These are phyloP conservation scores for Polymixis lichenea DNA, from an alignment of 2,888 invertebrate species.

Conservation along the genomic window DNA sequence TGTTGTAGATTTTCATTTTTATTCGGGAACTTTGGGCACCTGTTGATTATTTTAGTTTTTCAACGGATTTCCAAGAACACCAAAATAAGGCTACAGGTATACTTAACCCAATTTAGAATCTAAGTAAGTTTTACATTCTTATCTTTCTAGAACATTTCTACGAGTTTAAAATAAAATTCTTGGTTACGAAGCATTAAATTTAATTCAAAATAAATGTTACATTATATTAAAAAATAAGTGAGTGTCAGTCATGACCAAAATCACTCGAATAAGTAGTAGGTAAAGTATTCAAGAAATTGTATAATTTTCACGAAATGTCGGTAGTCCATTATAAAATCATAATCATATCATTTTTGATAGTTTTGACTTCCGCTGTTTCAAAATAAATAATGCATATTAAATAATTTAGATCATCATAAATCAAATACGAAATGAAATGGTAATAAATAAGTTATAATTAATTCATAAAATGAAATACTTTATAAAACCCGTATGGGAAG, in stretches of 20 bases:
- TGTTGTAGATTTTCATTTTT: neutral
- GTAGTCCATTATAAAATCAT: neutral
- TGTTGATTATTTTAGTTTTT: no score
- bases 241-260: neutral
- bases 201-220: neutral
- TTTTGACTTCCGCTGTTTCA: neutral
- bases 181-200: neutral
- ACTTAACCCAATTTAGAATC: neutral
- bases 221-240: slow-evolving; percentile 1
- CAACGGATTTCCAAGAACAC: neutral
- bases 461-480: slow-evolving; percentile 7
- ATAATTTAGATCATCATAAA: neutral
- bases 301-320: neutral
- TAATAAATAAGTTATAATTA: neutral
- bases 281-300: neutral
- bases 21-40: neutral
- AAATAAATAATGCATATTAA: slow-evolving; percentile 10
- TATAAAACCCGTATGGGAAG: neutral
- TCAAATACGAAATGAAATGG: neutral
- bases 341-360: no score
- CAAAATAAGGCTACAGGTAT: neutral
- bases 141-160: neutral
- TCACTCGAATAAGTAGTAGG: neutral
- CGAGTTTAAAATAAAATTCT: neutral
- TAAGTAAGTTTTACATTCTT: neutral